Base-by-base conservation (phyloP, 1,140 invertebrate genomes). In the Cylas formicarius region DNA sequence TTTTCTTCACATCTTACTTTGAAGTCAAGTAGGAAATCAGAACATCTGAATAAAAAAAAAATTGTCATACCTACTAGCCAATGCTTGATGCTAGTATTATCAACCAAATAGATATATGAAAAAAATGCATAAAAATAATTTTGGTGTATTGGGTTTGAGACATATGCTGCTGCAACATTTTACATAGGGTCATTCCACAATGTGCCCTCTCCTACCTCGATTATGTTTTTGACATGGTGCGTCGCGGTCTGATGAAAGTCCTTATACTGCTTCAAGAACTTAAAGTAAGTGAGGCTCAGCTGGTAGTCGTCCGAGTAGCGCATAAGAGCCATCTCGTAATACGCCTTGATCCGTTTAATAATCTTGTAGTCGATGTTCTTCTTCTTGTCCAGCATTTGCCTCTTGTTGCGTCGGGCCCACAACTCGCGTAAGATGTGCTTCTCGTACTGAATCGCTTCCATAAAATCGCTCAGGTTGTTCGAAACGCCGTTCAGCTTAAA, bases 401-500 rank as follows among this genome's bases (percentile, higher is more conserved):
- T 24, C 31, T 51, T 50, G 20, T 51, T 48, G 29, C 55, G 35
- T n/a, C 57, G 20, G 14, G 35, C 40, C 26, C 43, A 31, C 9
- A 58, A 40, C 16, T 56, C 38, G 36, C 49, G 48, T 10, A 60
- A 23, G 27, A 60, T 24, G 9, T 22, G 13, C 31, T 44, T 45
- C 40, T 60, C 58, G 20, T 56, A 53, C 8, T 49, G 22, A 35
- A 58, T 60, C 10, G 55, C 55, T 19, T 51, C 46, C 7, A 42
- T 47, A 27, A 50, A 60, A 37, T 53, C 50, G 23, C 56, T 18
- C 9, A 57, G 13, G 35, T 50, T 51, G 38, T 54, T 58, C n/a
- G 44, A 34, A 5, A 50, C 24, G 10, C 47, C 52, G 38, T 55
- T 48, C 9, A 59, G 53, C 44, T 57, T 57, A 23, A 48, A 44